A percentile compares a stretch with the other conserved stretches of the same genome.
Evolutionary conservation across 2,113 vertebrate genomes (phyloP).

Genomic region (Peromyscus polionotus): DNA sequence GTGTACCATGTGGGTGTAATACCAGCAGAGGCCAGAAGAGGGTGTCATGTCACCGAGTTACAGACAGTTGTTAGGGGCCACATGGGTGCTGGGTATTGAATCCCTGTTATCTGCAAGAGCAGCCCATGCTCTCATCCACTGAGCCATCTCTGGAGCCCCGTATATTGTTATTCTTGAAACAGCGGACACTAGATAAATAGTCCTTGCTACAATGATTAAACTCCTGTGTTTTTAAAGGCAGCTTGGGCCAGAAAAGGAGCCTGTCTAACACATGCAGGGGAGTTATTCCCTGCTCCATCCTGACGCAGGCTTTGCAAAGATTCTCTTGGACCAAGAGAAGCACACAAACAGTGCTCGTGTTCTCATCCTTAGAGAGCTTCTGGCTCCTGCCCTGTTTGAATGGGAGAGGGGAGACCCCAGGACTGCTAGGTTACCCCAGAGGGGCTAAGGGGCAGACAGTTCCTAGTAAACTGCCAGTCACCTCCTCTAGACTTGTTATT

Average conservation of each 20-base stretch:
- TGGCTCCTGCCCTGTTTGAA: slow-evolving; percentile 35
- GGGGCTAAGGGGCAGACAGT: neutral
- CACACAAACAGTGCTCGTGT: slow-evolving; percentile 35
- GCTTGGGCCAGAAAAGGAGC: neutral
- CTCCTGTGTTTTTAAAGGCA: slow-evolving; percentile 7
- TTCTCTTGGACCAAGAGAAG: neutral
- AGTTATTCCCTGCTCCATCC: slow-evolving; percentile 14
- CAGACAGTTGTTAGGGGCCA: neutral
- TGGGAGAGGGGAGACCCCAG: neutral
- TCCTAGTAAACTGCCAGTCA: neutral
- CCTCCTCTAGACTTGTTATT: slow-evolving; percentile 71
- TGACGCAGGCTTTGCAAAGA: slow-evolving; percentile 56
- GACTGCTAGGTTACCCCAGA: neutral
- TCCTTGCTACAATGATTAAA: neutral
- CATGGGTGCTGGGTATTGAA: no score
- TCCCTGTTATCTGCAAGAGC: neutral
- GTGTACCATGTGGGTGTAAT: neutral
- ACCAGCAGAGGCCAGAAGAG: neutral
- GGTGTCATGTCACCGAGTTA: neutral
- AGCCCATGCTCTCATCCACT: neutral
- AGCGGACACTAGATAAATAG: neutral
- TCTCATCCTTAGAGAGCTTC: neutral
- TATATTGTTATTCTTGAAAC: slow-evolving; percentile 54
- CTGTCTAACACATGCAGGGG: neutral
- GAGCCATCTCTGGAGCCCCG: neutral